These are phyloP conservation scores for Agrilus cyanescens DNA, from an alignment of 2,888 invertebrate species.

Conservation along the genomic window DNA sequence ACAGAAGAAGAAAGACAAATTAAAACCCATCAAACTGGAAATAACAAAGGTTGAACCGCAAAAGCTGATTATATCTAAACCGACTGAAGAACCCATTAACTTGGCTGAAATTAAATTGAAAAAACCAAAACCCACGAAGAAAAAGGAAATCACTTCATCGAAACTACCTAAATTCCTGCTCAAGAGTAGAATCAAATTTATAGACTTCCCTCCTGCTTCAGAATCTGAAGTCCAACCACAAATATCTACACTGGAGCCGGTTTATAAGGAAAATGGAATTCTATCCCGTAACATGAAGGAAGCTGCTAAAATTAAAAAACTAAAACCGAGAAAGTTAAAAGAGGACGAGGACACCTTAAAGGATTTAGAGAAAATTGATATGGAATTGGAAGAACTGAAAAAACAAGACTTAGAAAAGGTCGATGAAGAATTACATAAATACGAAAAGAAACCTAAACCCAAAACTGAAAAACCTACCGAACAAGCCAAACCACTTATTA, in stretches of 20 bases:
- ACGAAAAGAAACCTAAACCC: conserved; percentile 15
- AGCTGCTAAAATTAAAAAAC: conserved; percentile 35
- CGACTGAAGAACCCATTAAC: conserved; percentile 40
- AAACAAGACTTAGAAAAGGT: conserved; percentile 31
- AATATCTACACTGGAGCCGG: conserved; percentile 31
- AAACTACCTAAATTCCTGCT: conserved; percentile 36
- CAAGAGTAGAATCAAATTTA: conserved; percentile 35
- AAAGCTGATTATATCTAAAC: conserved; percentile 46
- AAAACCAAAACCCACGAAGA: conserved; percentile 30
- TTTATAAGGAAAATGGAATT: conserved; percentile 35
- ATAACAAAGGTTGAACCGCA: conserved; percentile 44
- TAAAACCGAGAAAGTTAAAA: conserved; percentile 33
- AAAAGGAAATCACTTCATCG: conserved; percentile 27
- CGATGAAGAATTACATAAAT: conserved; percentile 27
- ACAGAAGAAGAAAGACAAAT: conserved; percentile 8
- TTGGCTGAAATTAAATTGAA: conserved; percentile 46
- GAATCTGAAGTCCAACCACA: conserved; percentile 28
- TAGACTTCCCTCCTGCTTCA: conserved; percentile 36
- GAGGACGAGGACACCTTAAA: conserved; percentile 29
- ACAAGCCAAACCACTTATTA: conserved; percentile 30
- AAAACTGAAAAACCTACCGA: conserved; percentile 21
- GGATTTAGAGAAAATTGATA: conserved; percentile 36
- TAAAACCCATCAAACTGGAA: conserved; percentile 41
- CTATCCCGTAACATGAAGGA: conserved; percentile 40
- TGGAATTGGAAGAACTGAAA: conserved; percentile 31